These are phyloP conservation scores for Sakesphorus luctuosus DNA, from an alignment of 2,113 vertebrate species.

Conservation along the genomic window DNA sequence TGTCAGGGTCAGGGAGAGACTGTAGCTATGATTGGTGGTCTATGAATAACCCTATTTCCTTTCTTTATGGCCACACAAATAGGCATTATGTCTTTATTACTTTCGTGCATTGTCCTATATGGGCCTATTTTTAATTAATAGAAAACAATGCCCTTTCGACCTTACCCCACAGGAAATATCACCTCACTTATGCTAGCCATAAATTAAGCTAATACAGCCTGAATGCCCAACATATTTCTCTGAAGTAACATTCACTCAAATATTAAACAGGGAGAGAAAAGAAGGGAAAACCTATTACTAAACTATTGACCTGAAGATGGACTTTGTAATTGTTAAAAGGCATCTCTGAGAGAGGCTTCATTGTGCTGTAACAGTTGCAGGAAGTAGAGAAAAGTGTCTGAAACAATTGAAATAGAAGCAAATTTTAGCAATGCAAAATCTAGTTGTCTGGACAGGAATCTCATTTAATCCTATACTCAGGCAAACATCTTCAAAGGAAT, in stretches of 20 bases:
- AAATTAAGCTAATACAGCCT: conserved; percentile 24
- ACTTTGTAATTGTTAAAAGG: not conserved
- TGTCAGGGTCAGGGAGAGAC: not conserved
- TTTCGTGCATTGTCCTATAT: not conserved
- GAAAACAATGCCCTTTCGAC: conserved; percentile 37
- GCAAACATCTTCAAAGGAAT: not conserved
- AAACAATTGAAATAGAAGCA: not conserved
- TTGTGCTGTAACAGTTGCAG: not conserved
- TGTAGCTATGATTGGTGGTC: not conserved
- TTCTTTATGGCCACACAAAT: not conserved
- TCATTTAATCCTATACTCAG: not conserved
- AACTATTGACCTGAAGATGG: not conserved
- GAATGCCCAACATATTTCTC: not conserved
- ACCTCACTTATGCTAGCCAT: not conserved
- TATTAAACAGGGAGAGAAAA: conserved; percentile 9
- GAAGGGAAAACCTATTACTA: not conserved
- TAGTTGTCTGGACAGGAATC: not conserved
- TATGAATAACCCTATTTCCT: not conserved
- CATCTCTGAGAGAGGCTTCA: not conserved
- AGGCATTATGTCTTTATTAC: conserved; percentile 18
- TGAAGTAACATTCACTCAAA: conserved; percentile 8
- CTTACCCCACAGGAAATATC: conserved; percentile 17
- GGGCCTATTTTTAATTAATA: conserved; percentile 45
- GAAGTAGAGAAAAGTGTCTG: not conserved
- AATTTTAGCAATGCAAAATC: not conserved